These are phyloP conservation scores for Tapirus indicus DNA, from an alignment of 2,797 vertebrate genomes.

Conservation along the genomic window DNA sequence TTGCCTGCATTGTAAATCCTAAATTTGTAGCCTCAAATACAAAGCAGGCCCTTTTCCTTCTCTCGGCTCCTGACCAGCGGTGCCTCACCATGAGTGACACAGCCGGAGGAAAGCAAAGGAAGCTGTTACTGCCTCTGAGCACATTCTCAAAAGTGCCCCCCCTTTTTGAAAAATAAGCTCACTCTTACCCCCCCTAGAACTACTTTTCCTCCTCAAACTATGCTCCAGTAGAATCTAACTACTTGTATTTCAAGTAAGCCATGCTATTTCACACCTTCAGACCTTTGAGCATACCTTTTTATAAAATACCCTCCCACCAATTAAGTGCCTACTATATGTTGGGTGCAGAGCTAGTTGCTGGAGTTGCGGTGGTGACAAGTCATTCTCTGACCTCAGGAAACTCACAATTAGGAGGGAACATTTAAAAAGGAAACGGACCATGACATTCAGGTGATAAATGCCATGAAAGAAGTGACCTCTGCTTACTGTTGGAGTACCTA, in stretches of 20 bases:
- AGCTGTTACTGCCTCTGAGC: background rate
- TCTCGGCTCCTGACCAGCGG: background rate
- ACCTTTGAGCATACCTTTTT: background rate
- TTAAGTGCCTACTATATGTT: background rate
- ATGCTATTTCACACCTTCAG: background rate
- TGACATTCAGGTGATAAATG: background rate
- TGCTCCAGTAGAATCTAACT: background rate
- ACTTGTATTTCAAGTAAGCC: background rate
- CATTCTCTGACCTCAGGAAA: background rate
- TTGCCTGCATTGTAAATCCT: background rate
- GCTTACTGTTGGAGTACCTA: background rate
- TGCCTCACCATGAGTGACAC: background rate
- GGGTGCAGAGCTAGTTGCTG: background rate
- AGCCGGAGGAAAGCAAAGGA: background rate
- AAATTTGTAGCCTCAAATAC: background rate
- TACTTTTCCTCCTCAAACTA: constrained; percentile 27
- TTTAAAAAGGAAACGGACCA: background rate
- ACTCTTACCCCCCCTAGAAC: background rate
- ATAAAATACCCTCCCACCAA: background rate
- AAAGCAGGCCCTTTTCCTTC: background rate
- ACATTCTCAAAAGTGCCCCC: background rate
- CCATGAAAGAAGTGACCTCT: background rate
- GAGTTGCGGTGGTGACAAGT: background rate
- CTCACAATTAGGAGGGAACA: background rate
- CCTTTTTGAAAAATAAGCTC: background rate